Evolutionary conservation across 2,113 vertebrate genomes (phyloP), one percentile per base, ranked within the genome.

Genomic region (Gobio gobio): DNA sequence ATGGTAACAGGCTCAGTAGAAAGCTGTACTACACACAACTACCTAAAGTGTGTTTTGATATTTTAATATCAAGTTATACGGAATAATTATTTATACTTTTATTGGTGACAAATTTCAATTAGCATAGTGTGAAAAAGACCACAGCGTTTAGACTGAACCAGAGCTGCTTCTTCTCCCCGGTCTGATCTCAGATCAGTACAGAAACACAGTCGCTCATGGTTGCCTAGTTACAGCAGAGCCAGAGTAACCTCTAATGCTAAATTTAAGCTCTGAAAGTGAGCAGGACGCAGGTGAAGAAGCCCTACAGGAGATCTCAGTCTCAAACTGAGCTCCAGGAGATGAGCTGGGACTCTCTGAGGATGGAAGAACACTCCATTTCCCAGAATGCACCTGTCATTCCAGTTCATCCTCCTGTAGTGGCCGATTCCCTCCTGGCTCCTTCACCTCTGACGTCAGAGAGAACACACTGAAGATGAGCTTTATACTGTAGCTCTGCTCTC

Each of bases 181-280:
- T 54, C 85, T 80, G 29, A n/a, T 61, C 75, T 76, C 70, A 86
- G 84, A 83, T 70, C 47, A 47, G 58, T 79, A 45, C 80, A 85
- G 83, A 45, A 79, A 78, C 74, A 85, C 74, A 85, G 85, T 78
- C 61, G 61, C 72, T 84, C 70, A 58, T 18, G 74, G 87, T 88
- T 88, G 87, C 87, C 87, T 88, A 83, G 87, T 24, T 88, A 88
- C 87, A 54, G 66, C 59, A 45, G 45, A 79, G 78, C 70, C 16
- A 78, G 72, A 84, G 63, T 81, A 84, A 83, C 84, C 84, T 84
- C 51, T 75, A 80, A 66, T 61, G 81, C 87, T 88, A 85, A 88
- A 86, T 88, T 86, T 88, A 88, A 88, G 74, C 84, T 80, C 84
- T 86, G 75, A 83, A 43, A 83, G 74, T 79, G 58, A 86, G 68